phyloP scores from a whole-genome alignment of 2,113 vertebrate species.

The Benitochromis conjunctus region DNA sequence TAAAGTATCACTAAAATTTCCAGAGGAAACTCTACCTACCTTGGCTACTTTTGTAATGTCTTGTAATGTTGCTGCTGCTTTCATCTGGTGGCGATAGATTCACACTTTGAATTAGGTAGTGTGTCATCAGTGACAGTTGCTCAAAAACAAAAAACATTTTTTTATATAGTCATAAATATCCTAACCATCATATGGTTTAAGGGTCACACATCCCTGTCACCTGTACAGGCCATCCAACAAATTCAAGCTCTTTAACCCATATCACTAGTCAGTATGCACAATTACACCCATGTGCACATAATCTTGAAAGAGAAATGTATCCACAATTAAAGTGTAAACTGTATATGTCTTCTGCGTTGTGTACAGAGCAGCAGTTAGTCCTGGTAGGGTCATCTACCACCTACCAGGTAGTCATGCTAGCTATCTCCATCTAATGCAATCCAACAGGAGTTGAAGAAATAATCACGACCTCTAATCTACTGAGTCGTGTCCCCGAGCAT shows the following conservation, averaged over 20 bases:
- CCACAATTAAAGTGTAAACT: too few species aligned
- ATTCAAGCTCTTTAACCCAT: neutral
- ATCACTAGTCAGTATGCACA: neutral
- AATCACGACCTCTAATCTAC: neutral
- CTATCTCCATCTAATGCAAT: neutral
- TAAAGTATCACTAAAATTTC: neutral
- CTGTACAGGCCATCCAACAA: neutral
- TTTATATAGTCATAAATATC: neutral
- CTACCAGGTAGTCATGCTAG: neutral
- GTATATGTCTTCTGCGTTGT: too few species aligned
- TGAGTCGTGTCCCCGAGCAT: fast-evolving
- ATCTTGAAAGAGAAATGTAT: too few species aligned
- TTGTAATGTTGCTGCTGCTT: neutral
- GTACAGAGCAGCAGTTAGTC: too few species aligned
- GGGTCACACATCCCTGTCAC: neutral
- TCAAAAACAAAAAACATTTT: neutral
- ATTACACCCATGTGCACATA: too few species aligned
- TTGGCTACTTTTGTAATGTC: neutral
- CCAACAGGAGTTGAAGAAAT: neutral
- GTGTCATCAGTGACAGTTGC: neutral
- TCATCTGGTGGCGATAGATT: neutral
- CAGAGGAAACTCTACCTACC: neutral
- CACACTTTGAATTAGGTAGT: neutral
- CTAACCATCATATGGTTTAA: neutral
- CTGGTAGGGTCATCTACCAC: too few species aligned